Percentiles rank a stretch among this genome's conserved stretches.
These are phyloP conservation scores for Myiotriccus ornatus DNA, from an alignment of 2,797 vertebrate species.

Conservation along the genomic window DNA sequence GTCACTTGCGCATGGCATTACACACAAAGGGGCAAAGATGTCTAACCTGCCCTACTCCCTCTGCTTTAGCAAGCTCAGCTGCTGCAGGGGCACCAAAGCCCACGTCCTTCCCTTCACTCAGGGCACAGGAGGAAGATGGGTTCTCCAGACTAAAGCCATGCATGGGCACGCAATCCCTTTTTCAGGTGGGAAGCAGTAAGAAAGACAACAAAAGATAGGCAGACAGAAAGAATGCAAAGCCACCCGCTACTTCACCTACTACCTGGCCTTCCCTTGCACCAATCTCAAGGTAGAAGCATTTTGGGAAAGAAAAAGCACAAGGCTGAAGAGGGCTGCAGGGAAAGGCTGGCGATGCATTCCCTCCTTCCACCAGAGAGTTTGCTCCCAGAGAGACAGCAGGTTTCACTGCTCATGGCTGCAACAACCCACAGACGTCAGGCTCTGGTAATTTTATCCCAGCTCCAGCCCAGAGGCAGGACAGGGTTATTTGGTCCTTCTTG, in stretches of 20 bases:
- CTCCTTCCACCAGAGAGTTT: not conserved
- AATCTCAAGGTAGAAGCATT: not conserved
- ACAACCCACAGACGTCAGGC: not conserved
- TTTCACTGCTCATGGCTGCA: not conserved
- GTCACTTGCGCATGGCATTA: not conserved
- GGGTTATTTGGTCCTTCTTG: not conserved
- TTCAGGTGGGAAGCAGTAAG: not conserved
- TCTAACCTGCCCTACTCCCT: not conserved
- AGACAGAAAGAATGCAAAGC: not conserved
- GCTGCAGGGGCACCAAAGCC: not conserved
- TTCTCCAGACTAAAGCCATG: not conserved
- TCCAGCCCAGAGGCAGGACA: not conserved
- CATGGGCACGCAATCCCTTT: not conserved
- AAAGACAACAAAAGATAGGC: not conserved
- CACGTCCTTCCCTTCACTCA: not conserved
- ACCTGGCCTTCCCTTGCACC: not conserved
- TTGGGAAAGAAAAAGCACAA: not conserved
- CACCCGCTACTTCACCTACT: not conserved
- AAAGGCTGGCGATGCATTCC: not conserved
- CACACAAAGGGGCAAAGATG: accelerated
- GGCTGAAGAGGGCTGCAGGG: not conserved
- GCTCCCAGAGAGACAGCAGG: not conserved
- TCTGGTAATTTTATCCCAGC: not conserved
- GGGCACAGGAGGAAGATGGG: not conserved
- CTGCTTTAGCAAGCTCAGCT: not conserved